These are phyloP conservation scores for Gadopsis bispinosus DNA, from an alignment of 2,797 vertebrate genomes.

Conservation along the genomic window DNA sequence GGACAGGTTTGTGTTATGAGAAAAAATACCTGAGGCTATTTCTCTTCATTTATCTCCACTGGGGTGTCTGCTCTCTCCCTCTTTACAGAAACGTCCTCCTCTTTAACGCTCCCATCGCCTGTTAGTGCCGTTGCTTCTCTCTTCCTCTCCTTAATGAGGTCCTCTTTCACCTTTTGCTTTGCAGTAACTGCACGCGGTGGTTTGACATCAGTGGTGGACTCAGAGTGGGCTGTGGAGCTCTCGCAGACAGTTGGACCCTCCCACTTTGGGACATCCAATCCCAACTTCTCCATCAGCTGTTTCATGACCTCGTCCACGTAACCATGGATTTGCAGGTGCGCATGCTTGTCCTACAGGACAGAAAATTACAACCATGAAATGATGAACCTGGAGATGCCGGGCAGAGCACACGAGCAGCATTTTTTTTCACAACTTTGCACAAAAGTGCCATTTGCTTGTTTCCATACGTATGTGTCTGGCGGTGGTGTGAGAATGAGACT, in stretches of 20 bases:
- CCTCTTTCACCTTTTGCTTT: constrained; percentile 68
- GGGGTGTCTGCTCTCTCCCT: constrained; percentile 64
- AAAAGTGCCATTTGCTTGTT: not conserved
- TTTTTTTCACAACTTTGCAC: not conserved
- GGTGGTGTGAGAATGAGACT: constrained; percentile 61
- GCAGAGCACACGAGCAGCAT: not conserved
- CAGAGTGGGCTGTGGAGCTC: constrained; percentile 49
- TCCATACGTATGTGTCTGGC: not conserved
- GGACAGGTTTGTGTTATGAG: constrained; percentile 18
- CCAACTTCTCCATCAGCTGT: constrained; percentile 90
- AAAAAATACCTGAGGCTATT: constrained; percentile 57
- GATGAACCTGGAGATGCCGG: not conserved
- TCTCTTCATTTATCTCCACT: constrained; percentile 41
- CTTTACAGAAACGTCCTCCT: constrained; percentile 53
- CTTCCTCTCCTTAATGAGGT: constrained; percentile 67
- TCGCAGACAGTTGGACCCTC: constrained; percentile 87
- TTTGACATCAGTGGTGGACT: constrained; percentile 43
- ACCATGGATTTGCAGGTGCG: constrained; percentile 89
- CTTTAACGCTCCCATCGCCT: constrained; percentile 40
- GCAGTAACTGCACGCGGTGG: constrained; percentile 8
- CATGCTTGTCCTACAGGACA: constrained; percentile 89
- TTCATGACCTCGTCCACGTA: constrained; percentile 94
- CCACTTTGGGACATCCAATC: constrained; percentile 92
- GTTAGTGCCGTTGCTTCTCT: constrained; percentile 44
- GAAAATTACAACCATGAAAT: constrained; percentile 1